Evolutionary conservation across 2,888 invertebrate species (phyloP).

Genomic region (Spodoptera littoralis): DNA sequence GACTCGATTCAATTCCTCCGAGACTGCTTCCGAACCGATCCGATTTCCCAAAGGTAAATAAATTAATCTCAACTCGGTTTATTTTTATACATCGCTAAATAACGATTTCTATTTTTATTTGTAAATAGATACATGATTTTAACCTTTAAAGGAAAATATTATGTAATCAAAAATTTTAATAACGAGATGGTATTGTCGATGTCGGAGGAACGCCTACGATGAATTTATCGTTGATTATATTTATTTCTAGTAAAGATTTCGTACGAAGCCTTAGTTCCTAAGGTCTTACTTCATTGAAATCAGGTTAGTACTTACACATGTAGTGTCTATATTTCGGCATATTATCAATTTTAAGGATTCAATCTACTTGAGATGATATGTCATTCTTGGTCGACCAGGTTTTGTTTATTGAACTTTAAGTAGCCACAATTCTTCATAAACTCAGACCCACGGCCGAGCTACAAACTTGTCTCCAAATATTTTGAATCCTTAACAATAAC

Average conservation of each 20-base stretch:
- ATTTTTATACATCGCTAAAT: constrained; percentile 64
- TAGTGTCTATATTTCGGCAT: too few species aligned
- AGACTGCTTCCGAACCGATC: constrained; percentile 65
- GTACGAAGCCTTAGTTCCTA: neutral
- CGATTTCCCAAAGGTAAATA: constrained; percentile 71
- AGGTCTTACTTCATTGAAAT: neutral
- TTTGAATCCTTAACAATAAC: neutral
- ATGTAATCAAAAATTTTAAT: constrained; percentile 1
- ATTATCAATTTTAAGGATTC: too few species aligned
- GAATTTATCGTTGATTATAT: neutral
- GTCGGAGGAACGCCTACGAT: neutral
- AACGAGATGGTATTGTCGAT: constrained; percentile 4
- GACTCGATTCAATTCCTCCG: constrained; percentile 68
- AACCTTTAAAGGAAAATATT: constrained; percentile 14
- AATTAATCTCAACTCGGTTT: constrained; percentile 71
- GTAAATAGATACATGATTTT: neutral
- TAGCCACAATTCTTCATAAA: too few species aligned
- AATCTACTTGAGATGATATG: too few species aligned
- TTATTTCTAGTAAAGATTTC: neutral
- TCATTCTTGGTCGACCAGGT: too few species aligned
- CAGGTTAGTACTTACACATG: too few species aligned
- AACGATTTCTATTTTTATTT: constrained; percentile 26
- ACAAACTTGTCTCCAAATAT: neutral
- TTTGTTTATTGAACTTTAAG: too few species aligned
- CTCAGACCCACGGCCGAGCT: too few species aligned